Evolutionary conservation across 2,888 invertebrate species (phyloP).

Genomic region (Orthosia gothica): DNA sequence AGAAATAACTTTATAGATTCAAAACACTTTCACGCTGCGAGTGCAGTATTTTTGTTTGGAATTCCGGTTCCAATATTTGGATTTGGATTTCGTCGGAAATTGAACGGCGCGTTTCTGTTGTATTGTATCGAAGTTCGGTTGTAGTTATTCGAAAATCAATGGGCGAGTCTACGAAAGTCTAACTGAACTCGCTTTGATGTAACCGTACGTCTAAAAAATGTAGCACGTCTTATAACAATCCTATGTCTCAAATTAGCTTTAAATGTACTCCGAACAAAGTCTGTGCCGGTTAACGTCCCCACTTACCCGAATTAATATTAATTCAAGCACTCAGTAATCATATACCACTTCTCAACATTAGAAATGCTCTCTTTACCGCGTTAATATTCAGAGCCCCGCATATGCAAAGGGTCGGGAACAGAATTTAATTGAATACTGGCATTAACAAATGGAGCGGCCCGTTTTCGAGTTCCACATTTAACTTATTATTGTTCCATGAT

Average conservation of each 20-base stretch:
- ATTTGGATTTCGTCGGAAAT: constrained; percentile 24
- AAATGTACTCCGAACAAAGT: constrained; percentile 57
- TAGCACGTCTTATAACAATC: neutral
- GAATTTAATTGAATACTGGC: constrained; percentile 91
- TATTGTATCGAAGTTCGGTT: neutral
- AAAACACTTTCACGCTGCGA: constrained; percentile 51
- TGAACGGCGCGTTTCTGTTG: constrained; percentile 21
- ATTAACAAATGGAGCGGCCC: constrained; percentile 90
- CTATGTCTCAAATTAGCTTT: constrained; percentile 36
- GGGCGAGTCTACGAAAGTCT: neutral
- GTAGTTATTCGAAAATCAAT: neutral
- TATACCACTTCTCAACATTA: constrained; percentile 75
- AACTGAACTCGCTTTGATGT: neutral
- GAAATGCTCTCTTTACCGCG: constrained; percentile 80
- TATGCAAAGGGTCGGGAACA: constrained; percentile 87
- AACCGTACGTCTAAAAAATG: neutral
- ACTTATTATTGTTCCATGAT: constrained; percentile 89
- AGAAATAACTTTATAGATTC: constrained; percentile 77
- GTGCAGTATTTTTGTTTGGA: constrained; percentile 54
- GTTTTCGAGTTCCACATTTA: constrained; percentile 89
- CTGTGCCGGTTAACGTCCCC: constrained; percentile 60
- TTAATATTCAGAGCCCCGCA: constrained; percentile 87
- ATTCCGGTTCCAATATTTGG: constrained; percentile 45
- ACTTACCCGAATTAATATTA: constrained; percentile 71
- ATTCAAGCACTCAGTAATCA: constrained; percentile 74